These are phyloP conservation scores for Steinernema scapterisci DNA, from an alignment of 2,888 invertebrate genomes.

Conservation along the genomic window DNA sequence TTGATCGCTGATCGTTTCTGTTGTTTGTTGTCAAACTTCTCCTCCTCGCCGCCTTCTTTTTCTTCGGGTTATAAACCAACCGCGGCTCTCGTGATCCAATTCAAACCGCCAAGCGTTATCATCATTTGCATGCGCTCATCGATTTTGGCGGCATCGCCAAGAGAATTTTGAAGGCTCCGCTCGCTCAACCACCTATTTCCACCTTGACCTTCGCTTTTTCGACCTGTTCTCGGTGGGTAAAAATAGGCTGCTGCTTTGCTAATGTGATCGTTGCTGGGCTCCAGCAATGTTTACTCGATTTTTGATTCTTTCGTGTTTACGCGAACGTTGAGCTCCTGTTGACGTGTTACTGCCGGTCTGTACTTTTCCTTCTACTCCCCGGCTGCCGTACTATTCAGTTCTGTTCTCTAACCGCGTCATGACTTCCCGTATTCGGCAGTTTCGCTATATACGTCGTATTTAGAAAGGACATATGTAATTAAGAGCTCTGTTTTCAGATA, in stretches of 20 bases:
- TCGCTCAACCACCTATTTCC: neutral
- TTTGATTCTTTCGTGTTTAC: constrained; percentile 14
- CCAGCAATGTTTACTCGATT: neutral
- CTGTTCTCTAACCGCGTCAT: neutral
- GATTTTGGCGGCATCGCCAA: neutral
- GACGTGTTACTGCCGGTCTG: neutral
- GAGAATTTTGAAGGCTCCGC: neutral
- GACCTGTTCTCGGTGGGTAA: neutral
- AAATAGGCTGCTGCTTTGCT: neutral
- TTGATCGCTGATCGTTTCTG: neutral
- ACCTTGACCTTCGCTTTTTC: neutral
- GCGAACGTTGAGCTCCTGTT: neutral
- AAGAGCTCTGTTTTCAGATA: neutral
- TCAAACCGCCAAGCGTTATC: constrained; percentile 16
- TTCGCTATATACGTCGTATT: neutral
- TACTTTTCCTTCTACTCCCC: neutral
- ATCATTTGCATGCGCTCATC: neutral
- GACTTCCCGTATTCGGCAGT: neutral
- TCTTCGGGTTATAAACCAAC: neutral
- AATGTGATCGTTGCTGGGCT: neutral
- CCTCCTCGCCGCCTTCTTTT: neutral
- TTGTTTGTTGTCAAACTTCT: neutral
- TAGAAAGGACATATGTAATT: neutral
- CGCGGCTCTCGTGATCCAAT: neutral
- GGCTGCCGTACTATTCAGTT: neutral